phyloP scores from a whole-genome alignment of 2,888 invertebrate genomes.

The Himalopsyche kuldschensis region DNA sequence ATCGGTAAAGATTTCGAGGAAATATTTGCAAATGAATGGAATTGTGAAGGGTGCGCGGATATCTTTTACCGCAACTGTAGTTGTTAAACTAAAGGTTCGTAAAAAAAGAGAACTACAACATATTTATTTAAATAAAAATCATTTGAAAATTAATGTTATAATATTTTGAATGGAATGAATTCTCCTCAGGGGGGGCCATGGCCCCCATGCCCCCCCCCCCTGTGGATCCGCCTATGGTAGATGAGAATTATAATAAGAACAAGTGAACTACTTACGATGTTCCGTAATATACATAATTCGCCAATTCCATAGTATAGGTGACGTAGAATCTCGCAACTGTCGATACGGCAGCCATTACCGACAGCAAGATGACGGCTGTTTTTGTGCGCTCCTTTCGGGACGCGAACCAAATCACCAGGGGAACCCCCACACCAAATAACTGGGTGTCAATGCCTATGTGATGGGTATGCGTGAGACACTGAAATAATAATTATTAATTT shows the following conservation, averaged over 20 bases:
- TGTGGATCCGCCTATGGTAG: too few relatives aligned
- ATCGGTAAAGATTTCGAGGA: too few relatives aligned
- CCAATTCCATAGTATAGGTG: slow-evolving; percentile 61
- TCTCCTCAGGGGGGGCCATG: too few relatives aligned
- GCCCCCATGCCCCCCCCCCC: too few relatives aligned
- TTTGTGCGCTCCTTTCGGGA: slow-evolving; percentile 46
- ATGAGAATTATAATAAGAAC: slow-evolving; percentile 20
- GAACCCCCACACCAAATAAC: slow-evolving; percentile 64
- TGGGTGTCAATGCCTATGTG: slow-evolving; percentile 73
- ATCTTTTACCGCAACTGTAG: too few relatives aligned
- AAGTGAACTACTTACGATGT: slow-evolving; percentile 58
- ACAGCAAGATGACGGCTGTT: slow-evolving; percentile 50
- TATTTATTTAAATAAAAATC: too few relatives aligned
- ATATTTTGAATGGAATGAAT: too few relatives aligned
- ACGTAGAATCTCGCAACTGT: slow-evolving; percentile 65
- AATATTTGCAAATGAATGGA: too few relatives aligned
- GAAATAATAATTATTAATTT: slow-evolving; percentile 41
- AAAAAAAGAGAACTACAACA: too few relatives aligned
- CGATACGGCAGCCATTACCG: slow-evolving; percentile 58
- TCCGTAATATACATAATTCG: slow-evolving; percentile 70
- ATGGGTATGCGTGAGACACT: slow-evolving; percentile 73
- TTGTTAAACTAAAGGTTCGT: too few relatives aligned
- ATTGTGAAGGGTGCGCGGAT: too few relatives aligned
- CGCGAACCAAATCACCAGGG: slow-evolving; percentile 66
- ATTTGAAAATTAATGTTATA: too few relatives aligned